phyloP scores from a whole-genome alignment of 2,888 invertebrate species.

The Timema podura region DNA sequence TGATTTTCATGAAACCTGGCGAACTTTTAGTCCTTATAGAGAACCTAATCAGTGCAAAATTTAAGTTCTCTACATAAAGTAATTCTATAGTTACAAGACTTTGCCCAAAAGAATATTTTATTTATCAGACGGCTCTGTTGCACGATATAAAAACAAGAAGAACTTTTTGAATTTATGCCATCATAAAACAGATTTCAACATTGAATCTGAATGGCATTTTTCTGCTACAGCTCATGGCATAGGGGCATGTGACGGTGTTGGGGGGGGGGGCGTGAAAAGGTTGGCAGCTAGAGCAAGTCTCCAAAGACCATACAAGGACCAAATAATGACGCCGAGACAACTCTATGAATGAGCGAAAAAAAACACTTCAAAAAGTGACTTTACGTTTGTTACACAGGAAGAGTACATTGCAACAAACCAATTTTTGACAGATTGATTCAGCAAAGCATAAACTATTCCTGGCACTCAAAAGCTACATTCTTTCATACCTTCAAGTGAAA shows the following conservation, averaged over 20 bases:
- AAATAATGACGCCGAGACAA: conserved; percentile 24
- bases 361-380: not conserved
- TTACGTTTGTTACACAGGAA: conserved; percentile 4
- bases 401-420: conserved; percentile 17
- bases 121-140: conserved; percentile 14
- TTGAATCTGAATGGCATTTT: conserved; percentile 23
- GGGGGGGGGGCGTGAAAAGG: conserved; percentile 27
- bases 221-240: conserved; percentile 22
- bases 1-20: no score
- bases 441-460: not conserved
- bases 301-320: conserved; percentile 23
- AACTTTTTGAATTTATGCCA: conserved; percentile 20
- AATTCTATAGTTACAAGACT: no score
- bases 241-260: conserved; percentile 23
- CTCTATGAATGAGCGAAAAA: conserved; percentile 25
- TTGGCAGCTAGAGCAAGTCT: conserved; percentile 25
- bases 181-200: conserved; percentile 16
- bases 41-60: no score
- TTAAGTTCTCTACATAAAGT: no score
- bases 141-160: conserved; percentile 23
- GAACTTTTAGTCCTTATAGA: no score
- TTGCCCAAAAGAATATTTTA: no score
- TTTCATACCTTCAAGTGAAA: no score
- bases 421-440: not conserved
- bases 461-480: not conserved